Conservation (phyloP, 92 coral and sea anemone species). For the Scolanthus callimorphus region DNA sequence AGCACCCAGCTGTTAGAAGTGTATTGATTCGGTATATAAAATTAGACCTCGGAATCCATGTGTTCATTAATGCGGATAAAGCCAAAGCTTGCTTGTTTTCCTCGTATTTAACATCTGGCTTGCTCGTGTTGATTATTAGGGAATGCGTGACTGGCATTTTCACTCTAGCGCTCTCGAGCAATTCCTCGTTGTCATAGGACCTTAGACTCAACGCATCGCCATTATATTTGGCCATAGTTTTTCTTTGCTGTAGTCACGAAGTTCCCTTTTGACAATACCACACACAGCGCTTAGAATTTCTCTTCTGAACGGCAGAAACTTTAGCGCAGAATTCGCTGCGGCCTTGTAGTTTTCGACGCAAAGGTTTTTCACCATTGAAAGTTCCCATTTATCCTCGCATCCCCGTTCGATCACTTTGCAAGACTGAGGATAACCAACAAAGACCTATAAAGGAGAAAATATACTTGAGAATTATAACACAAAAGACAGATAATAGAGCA, state of each 20-base stretch:
- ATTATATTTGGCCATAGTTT: constrained; percentile 9
- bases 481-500: too few species aligned
- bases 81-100: constrained; percentile 30
- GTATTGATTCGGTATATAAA: constrained; percentile 27
- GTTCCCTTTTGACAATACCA: constrained; percentile 4
- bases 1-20: constrained; percentile 25
- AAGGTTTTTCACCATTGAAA: constrained; percentile 56
- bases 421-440: too few species aligned
- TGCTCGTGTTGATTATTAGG: constrained; percentile 9
- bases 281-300: constrained; percentile 27
- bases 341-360: constrained; percentile 33
- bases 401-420: too few species aligned
- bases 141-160: constrained; percentile 12
- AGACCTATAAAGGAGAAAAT: too few species aligned
- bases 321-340: constrained; percentile 32
- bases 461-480: too few species aligned
- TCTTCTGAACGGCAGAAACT: constrained; percentile 40
- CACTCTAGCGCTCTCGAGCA: constrained; percentile 27
- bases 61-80: constrained; percentile 33
- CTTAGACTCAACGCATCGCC: constrained; percentile 39
- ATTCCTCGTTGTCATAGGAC: constrained; percentile 7
- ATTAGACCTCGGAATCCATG: constrained; percentile 38
- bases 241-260: constrained; percentile 17
- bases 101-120: constrained; percentile 10
- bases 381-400: too few species aligned